These are phyloP conservation scores for Spermophilus dauricus DNA, from an alignment of 2,113 vertebrate species.

Conservation along the genomic window DNA sequence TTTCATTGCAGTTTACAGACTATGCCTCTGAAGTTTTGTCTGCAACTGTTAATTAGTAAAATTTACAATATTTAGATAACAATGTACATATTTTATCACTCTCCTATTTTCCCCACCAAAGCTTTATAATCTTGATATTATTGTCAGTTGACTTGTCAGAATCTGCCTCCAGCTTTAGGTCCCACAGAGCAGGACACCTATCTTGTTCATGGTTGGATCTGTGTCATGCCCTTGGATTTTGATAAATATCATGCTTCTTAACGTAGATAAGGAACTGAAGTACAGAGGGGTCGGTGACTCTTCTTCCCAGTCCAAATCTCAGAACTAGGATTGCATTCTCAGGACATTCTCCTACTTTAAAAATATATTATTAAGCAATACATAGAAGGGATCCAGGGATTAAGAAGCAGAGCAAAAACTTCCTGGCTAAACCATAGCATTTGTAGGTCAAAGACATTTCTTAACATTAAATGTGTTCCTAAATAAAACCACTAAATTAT, in stretches of 20 bases:
- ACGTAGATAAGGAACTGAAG: background rate
- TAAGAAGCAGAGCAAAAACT: background rate
- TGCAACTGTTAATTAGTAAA: background rate
- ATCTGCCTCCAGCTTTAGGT: background rate
- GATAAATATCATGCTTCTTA: background rate
- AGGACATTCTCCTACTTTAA: background rate
- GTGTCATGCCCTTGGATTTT: background rate
- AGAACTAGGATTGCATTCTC: background rate
- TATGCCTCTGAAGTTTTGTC: background rate
- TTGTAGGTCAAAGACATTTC: constrained; percentile 9
- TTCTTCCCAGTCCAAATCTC: background rate
- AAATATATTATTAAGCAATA: background rate
- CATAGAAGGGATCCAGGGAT: background rate
- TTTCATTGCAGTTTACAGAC: background rate
- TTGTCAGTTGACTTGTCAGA: background rate
- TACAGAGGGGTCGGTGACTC: background rate
- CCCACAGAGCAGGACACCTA: too few species aligned
- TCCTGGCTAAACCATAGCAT: background rate
- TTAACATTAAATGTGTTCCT: constrained; percentile 13
- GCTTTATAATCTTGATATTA: background rate
- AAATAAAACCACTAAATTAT: background rate
- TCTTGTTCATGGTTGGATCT: background rate
- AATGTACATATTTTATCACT: background rate
- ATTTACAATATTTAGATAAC: background rate
- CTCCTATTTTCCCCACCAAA: background rate